These are phyloP conservation scores for Diglossa brunneiventris DNA, from an alignment of 2,113 vertebrate species.

Conservation along the genomic window DNA sequence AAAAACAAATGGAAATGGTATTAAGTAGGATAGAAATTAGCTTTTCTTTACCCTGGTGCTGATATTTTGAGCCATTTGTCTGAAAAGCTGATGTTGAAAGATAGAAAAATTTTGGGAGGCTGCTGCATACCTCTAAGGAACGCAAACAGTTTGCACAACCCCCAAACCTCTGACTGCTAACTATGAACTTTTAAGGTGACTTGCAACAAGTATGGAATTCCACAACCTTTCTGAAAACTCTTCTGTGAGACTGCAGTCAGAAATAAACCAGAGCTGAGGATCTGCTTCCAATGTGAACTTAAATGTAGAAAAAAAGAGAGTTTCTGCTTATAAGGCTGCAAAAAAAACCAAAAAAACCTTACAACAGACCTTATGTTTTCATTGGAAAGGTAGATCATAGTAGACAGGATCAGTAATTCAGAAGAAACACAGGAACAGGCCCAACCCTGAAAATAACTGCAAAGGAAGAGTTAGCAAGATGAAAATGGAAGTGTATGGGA, in stretches of 20 bases:
- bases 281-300: background rate
- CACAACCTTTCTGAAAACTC: background rate
- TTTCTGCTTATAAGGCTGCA: background rate
- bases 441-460: background rate
- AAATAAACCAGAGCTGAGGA: background rate
- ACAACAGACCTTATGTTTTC: background rate
- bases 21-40: background rate
- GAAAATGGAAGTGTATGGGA: background rate
- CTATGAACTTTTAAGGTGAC: background rate
- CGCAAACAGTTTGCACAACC: background rate
- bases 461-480: background rate
- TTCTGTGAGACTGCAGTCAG: background rate
- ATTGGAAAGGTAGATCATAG: fast-evolving
- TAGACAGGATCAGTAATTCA: background rate
- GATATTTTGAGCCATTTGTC: background rate
- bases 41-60: background rate
- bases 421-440: background rate
- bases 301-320: background rate
- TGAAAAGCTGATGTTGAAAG: background rate
- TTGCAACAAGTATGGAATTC: background rate
- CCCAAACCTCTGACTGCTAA: background rate
- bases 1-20: background rate
- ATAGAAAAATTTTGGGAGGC: background rate
- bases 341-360: background rate
- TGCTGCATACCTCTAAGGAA: background rate